Percentiles rank a stretch among this genome's conserved stretches.
Conservation (phyloP, 2,113 vertebrate species). For the Lamprotornis superbus region DNA sequence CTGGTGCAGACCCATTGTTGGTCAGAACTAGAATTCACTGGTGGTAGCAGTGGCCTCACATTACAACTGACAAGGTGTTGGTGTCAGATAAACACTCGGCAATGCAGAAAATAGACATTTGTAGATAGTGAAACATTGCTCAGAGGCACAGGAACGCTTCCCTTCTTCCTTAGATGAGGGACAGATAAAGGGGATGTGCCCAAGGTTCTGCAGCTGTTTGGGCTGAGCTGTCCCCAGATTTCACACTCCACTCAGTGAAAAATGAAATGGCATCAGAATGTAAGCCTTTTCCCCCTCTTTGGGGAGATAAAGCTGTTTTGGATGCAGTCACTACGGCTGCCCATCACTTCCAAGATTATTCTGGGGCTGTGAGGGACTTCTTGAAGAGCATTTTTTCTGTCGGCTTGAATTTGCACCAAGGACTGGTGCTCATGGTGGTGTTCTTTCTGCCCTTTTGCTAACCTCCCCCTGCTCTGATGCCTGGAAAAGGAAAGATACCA, state of each 20-base stretch:
- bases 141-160: fast-evolving
- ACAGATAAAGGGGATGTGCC: background rate
- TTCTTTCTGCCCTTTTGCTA: background rate
- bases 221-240: background rate
- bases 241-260: background rate
- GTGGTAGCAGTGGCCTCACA: background rate
- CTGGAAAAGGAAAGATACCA: background rate
- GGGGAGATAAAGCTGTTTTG: background rate
- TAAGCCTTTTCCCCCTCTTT: background rate
- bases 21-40: background rate
- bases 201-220: background rate
- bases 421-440: background rate
- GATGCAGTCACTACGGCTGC: background rate
- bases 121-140: background rate
- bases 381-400: background rate
- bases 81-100: background rate
- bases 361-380: background rate
- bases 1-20: background rate
- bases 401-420: background rate
- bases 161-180: background rate
- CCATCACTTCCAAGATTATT: background rate
- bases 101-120: background rate
- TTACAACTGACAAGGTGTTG: background rate
- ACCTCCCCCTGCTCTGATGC: background rate
- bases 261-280: background rate